Evolutionary conservation across 1,140 invertebrate species (phyloP).

Genomic region (Mya arenaria): DNA sequence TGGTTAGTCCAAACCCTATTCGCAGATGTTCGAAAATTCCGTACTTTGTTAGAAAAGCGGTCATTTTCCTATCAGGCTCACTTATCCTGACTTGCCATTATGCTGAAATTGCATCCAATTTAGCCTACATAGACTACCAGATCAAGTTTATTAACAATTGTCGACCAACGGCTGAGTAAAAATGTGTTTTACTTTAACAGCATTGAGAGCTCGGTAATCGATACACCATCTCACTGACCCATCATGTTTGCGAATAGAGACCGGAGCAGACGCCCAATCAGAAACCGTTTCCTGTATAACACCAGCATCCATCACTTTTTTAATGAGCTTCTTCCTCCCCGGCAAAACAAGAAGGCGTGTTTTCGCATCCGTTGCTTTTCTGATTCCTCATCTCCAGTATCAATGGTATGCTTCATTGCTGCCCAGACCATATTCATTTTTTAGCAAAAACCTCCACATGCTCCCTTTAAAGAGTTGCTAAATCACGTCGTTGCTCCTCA

Average conservation of each 20-base stretch:
- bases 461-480: too few species aligned
- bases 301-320: not conserved
- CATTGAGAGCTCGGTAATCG: constrained; percentile 6
- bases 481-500: too few species aligned
- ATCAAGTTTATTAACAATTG: constrained; percentile 57
- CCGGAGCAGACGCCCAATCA: not conserved
- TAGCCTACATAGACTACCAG: constrained; percentile 32
- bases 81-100: not conserved
- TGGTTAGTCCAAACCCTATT: constrained; percentile 42
- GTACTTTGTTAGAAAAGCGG: not conserved
- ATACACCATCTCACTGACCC: constrained; percentile 1
- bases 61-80: not conserved
- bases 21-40: not conserved
- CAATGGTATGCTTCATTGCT: too few species aligned
- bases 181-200: constrained; percentile 69
- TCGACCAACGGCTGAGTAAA: constrained; percentile 71
- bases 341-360: constrained; percentile 1
- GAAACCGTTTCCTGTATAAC: constrained; percentile 7
- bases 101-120: constrained; percentile 7
- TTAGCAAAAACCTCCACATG: too few species aligned
- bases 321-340: not conserved
- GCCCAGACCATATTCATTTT: too few species aligned
- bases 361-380: not conserved
- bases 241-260: not conserved
- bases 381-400: not conserved